Conservation (phyloP, 2,113 vertebrate species). For the Urocynchramus pylzowi region DNA sequence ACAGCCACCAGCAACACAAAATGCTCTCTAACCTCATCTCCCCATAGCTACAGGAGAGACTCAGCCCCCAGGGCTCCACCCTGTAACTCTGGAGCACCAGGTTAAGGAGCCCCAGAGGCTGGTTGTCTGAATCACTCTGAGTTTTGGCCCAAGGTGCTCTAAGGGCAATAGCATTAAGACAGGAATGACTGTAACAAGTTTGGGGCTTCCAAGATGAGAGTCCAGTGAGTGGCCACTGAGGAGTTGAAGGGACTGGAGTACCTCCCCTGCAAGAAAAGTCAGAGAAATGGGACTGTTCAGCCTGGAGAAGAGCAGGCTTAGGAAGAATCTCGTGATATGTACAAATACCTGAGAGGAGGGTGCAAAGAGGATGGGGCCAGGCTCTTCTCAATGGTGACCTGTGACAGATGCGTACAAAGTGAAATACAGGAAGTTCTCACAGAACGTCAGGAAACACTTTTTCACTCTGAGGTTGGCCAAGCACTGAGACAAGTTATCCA, state of each 20-base stretch:
- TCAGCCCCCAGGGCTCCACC: neutral
- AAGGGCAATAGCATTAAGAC: neutral
- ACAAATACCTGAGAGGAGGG: neutral
- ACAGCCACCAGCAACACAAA: neutral
- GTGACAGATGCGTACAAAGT: neutral
- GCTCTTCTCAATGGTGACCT: neutral
- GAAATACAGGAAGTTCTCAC: neutral
- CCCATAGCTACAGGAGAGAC: neutral
- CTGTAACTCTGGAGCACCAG: neutral
- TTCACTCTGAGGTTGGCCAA: neutral
- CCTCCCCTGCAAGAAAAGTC: neutral
- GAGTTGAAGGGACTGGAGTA: neutral
- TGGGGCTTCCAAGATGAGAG: neutral
- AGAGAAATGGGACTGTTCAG: neutral
- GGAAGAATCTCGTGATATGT: neutral
- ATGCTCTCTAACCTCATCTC: neutral
- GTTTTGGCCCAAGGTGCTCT: neutral
- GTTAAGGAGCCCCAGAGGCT: neutral
- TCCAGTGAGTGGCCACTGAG: neutral
- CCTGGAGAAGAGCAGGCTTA: neutral
- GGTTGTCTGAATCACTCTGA: neutral
- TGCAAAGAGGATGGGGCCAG: neutral
- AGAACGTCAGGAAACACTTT: neutral
- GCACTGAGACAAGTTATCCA: neutral
- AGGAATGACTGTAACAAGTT: neutral